Conservation (phyloP, 2,797 vertebrate species). For the Tamandua tetradactyla region DNA sequence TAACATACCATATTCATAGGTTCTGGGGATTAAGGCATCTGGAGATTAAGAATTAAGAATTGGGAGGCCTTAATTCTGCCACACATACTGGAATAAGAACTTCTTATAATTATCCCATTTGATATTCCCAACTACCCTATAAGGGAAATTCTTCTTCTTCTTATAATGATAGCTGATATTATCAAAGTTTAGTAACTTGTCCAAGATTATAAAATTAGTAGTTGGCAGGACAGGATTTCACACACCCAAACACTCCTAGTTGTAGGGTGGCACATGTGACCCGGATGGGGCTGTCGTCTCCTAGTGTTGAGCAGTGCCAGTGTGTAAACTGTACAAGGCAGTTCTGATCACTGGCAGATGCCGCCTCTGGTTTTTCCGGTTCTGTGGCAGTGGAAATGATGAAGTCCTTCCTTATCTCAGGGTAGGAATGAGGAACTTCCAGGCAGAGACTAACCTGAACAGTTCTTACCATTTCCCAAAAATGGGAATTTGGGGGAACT, state of each 20-base stretch:
- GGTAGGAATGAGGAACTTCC: neutral
- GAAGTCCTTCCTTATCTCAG: neutral
- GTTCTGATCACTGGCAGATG: neutral
- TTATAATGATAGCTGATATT: neutral
- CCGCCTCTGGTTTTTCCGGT: neutral
- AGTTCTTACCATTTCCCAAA: neutral
- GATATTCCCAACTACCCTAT: neutral
- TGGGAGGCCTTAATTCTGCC: neutral
- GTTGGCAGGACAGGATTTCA: neutral
- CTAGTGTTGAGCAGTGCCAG: neutral
- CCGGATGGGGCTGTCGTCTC: neutral
- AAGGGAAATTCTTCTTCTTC: neutral
- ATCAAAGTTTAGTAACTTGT: neutral
- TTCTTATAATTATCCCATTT: neutral
- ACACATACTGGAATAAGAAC: neutral
- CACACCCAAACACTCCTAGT: neutral
- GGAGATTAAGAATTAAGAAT: too few relatives aligned
- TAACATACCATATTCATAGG: neutral
- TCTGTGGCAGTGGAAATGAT: neutral
- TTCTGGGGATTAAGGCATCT: neutral
- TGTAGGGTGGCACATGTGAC: neutral
- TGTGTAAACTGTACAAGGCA: neutral
- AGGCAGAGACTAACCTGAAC: neutral
- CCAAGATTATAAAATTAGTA: neutral
- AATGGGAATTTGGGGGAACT: too few relatives aligned